A percentile compares a stretch with the other conserved stretches of the same genome.
Evolutionary conservation across 2,888 invertebrate genomes (phyloP).

Genomic region (Dasysyrphus albostriatus): DNA sequence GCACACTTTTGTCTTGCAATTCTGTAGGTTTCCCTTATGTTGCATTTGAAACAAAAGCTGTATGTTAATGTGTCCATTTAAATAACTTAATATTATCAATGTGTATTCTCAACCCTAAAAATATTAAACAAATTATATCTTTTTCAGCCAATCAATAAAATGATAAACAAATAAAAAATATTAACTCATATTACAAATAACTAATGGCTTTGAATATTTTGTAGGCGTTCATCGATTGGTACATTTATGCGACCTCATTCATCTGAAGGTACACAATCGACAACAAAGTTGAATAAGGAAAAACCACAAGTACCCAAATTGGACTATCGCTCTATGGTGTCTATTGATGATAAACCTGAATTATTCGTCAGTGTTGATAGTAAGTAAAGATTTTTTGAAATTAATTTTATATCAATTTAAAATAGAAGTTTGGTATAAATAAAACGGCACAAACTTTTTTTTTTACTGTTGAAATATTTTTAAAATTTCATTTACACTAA

Average conservation of each 20-base stretch:
- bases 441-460: conserved; percentile 57
- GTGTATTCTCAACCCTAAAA: neutral
- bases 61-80: conserved; percentile 48
- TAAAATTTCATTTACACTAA: conserved; percentile 53
- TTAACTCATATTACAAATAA: neutral
- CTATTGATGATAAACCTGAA: conserved; percentile 97
- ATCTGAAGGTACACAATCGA: conserved; percentile 87
- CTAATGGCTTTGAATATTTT: conserved; percentile 42
- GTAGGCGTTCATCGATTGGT: conserved; percentile 93
- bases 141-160: neutral
- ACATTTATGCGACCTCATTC: conserved; percentile 92
- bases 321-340: conserved; percentile 96
- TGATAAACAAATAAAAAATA: neutral
- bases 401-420: conserved; percentile 12
- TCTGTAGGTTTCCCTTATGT: conserved; percentile 4
- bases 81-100: conserved; percentile 22
- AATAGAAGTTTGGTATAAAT: conserved; percentile 41
- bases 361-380: conserved; percentile 97
- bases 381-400: conserved; percentile 85
- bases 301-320: conserved; percentile 91
- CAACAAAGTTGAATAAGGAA: conserved; percentile 84
- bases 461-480: conserved; percentile 49
- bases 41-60: conserved; percentile 5
- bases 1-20: conserved; percentile 33
- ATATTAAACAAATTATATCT: neutral